These are phyloP conservation scores for Ianthella basta DNA, from an alignment of 37 sponge, comb jelly and placozoan genomes.

Conservation along the genomic window DNA sequence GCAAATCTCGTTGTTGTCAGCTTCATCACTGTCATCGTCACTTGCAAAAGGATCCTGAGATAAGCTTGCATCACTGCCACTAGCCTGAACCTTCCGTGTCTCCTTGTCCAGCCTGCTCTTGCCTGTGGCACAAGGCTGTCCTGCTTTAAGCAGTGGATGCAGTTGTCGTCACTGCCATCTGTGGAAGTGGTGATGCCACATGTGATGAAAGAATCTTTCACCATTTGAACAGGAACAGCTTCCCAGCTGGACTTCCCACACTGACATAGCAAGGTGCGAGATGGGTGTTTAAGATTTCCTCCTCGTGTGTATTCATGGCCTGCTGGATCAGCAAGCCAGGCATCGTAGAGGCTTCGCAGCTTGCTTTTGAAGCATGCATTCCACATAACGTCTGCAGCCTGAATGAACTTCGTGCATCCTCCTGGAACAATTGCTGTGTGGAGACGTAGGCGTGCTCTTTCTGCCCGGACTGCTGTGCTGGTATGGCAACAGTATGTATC, in stretches of 20 bases:
- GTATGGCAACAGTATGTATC: slow-evolving; percentile 31
- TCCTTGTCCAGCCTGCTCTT: not conserved
- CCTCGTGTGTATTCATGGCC: slow-evolving; percentile 5
- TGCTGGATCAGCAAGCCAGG: slow-evolving; percentile 13
- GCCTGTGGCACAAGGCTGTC: slow-evolving; percentile 30
- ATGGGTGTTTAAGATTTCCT: slow-evolving; percentile 8
- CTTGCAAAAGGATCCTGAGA: slow-evolving; percentile 7
- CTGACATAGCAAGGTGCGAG: not conserved
- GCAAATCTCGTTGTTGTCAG: slow-evolving; percentile 16
- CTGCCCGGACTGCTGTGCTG: not conserved
- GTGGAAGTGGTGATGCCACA: slow-evolving; percentile 14
- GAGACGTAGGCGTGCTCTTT: not conserved
- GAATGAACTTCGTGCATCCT: slow-evolving; percentile 6
- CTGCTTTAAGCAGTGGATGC: slow-evolving; percentile 24
- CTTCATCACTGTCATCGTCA: slow-evolving; percentile 16
- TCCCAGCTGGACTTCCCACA: slow-evolving; percentile 23
- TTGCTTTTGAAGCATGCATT: slow-evolving; percentile 4
- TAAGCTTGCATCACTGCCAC: not conserved
- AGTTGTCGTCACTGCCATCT: slow-evolving; percentile 15
- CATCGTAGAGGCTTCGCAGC: not conserved
- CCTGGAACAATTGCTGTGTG: slow-evolving; percentile 43
- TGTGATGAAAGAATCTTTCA: slow-evolving; percentile 6
- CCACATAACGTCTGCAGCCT: slow-evolving; percentile 18
- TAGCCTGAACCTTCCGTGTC: not conserved
- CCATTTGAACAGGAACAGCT: not conserved